A percentile compares a stretch with the other conserved stretches of the same genome.
phyloP scores from a whole-genome alignment of 2,113 vertebrate species.

The Cebidichthys violaceus region DNA sequence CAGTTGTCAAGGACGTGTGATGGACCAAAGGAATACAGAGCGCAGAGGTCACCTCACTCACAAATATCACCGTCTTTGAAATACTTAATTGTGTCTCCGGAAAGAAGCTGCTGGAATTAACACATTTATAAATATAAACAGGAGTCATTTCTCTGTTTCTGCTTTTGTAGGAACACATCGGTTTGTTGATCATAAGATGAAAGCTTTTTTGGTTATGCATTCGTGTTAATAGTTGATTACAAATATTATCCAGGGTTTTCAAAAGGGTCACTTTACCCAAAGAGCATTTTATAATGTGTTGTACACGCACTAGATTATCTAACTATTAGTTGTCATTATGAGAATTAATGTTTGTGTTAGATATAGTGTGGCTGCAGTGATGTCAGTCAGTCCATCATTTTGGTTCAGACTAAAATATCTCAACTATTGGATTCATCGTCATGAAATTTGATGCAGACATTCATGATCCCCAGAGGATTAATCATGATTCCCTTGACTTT shows the following conservation, averaged over 20 bases:
- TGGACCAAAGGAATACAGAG: constrained; percentile 62
- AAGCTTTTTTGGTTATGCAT: neutral
- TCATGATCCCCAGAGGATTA: neutral
- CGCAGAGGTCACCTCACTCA: constrained; percentile 50
- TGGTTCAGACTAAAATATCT: no score
- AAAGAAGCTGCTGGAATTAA: constrained; percentile 12
- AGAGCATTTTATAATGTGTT: neutral
- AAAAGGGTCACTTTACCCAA: neutral
- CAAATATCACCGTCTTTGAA: constrained; percentile 61
- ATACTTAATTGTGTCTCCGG: constrained; percentile 36
- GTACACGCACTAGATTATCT: neutral
- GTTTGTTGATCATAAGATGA: neutral
- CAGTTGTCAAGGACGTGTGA: constrained; percentile 68
- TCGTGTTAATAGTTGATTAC: neutral
- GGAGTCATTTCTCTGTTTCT: neutral
- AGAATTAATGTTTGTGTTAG: neutral
- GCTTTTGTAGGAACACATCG: constrained; percentile 3
- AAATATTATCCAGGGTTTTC: neutral
- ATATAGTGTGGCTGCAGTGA: neutral
- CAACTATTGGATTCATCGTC: no score
- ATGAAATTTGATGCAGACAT: neutral
- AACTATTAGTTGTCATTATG: neutral
- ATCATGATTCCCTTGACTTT: neutral
- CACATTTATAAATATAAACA: constrained; percentile 16
- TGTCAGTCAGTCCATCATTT: neutral